phyloP scores from a whole-genome alignment of 2,113 vertebrate genomes.

The Perca schrenkii region DNA sequence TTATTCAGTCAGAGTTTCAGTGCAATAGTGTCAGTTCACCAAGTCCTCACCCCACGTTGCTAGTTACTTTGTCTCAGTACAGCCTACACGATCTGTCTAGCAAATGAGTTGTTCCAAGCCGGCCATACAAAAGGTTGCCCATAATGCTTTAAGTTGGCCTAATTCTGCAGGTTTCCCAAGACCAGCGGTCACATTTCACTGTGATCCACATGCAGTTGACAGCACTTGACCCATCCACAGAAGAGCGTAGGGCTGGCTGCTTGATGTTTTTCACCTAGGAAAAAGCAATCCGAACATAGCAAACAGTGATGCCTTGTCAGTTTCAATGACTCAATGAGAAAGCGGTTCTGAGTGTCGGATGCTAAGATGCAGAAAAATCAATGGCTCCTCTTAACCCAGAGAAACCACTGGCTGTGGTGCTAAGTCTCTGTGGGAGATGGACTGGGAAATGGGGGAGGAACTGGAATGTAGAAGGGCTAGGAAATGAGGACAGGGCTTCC shows the following conservation, averaged over 20 bases:
- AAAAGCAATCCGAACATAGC: constrained; percentile 49
- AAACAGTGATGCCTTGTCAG: constrained; percentile 27
- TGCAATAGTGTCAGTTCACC: neutral
- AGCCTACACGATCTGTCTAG: neutral
- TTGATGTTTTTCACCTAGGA: constrained; percentile 6
- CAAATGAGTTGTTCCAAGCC: neutral
- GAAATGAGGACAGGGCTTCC: constrained; percentile 15
- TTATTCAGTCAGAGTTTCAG: constrained; percentile 19
- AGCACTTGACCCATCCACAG: constrained; percentile 34
- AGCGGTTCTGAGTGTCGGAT: constrained; percentile 28
- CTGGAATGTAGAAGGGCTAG: constrained; percentile 24
- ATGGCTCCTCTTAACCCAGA: constrained; percentile 31
- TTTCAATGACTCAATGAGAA: constrained; percentile 29
- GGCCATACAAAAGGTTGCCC: constrained; percentile 12
- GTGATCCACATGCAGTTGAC: constrained; percentile 4
- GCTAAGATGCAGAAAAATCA: constrained; percentile 31
- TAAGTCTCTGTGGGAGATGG: constrained; percentile 41
- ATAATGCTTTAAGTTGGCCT: constrained; percentile 13
- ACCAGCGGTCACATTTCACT: constrained; percentile 15
- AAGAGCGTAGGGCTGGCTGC: neutral
- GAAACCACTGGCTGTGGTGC: constrained; percentile 39
- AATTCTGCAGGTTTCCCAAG: constrained; percentile 26
- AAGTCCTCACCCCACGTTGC: constrained; percentile 11
- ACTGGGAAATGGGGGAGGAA: constrained; percentile 43
- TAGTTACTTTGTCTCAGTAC: neutral